Evolutionary conservation across 2,797 vertebrate species (phyloP), one percentile per base, ranked within the genome.

Genomic region (Brotula barbata): DNA sequence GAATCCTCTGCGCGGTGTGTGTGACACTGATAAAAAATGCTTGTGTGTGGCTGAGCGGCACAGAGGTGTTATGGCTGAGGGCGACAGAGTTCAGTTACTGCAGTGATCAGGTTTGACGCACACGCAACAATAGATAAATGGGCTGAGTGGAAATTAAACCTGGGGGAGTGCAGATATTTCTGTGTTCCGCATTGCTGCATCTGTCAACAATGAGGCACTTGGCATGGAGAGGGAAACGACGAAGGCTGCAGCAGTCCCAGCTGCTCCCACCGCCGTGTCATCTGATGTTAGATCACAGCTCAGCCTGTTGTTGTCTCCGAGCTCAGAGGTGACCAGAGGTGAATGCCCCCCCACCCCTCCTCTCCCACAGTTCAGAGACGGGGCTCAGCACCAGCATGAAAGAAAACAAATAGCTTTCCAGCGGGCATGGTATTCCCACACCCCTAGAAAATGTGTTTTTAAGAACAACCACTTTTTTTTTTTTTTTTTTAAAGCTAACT

Each of bases 11-110:
- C 54, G 68, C 46, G 7, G 71, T 54, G 75, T 83, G 81, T 75
- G 52, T 84, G 84, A 88, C 85, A 77, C 81, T 85, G 87, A 87
- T 89, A n/a, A n/a, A n/a, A 88, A 86, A 88, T 85, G 77, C 66
- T 60, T 82, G 60, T 73, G 71, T 12, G 64, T 63, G 59, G 73
- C 78, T 21, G 67, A 77, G 75, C 55, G 21, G 61, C 78, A 19
- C 51, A 66, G 54, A 80, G 74, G 66, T 70, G 78, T 73, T 72
- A 68, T 23, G 40, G 64, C 74, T 68, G 67, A 74, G 69, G 76
- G 78, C 68, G 43, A 70, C 64, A 34, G 54, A 71, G 58, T 75
- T 81, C 80, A 63, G 67, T 85, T 70, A 77, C 66, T 14, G 40
- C 58, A 0, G 10, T 0, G 36, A 56, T 73, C 58, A 36, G 76